These are phyloP conservation scores for Zaprionus ghesquierei DNA, from an alignment of 1,140 invertebrate species.

Conservation along the genomic window DNA sequence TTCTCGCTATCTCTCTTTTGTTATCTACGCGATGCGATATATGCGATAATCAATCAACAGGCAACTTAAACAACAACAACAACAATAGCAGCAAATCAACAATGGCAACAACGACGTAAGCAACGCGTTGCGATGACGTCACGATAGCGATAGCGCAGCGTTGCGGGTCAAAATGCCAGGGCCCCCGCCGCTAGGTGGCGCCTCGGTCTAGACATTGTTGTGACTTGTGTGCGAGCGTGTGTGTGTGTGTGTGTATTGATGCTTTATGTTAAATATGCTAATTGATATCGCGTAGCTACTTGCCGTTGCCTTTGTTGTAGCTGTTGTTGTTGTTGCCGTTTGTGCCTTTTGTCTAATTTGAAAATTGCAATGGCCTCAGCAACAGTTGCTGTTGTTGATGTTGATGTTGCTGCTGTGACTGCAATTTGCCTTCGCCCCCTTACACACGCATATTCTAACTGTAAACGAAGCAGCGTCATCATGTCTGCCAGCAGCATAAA, in stretches of 20 bases:
- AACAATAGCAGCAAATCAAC: constrained; percentile 16
- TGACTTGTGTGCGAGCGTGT: constrained; percentile 27
- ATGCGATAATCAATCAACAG: constrained; percentile 65
- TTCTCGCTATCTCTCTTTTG: background rate
- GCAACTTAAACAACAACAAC: constrained; percentile 29
- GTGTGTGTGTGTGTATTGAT: background rate
- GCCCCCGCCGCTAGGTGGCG: constrained; percentile 28
- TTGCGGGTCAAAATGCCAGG: constrained; percentile 5
- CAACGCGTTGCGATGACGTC: constrained; percentile 24
- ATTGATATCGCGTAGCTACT: constrained; percentile 64
- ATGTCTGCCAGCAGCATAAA: constrained; percentile 53
- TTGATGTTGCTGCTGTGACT: background rate
- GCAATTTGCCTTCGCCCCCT: background rate
- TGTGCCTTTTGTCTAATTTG: constrained; percentile 62
- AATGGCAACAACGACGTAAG: no score
- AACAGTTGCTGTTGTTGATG: constrained; percentile 13
- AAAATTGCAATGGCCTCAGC: constrained; percentile 73
- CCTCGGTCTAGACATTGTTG: constrained; percentile 68
- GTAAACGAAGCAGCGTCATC: constrained; percentile 63
- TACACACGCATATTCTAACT: constrained; percentile 71
- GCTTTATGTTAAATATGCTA: constrained; percentile 57
- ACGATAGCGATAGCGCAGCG: background rate
- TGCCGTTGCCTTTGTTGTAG: constrained; percentile 29
- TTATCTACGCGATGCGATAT: constrained; percentile 36
- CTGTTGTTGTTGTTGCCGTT: constrained; percentile 16